Evolutionary conservation across 2,888 invertebrate genomes (phyloP), one percentile per base, ranked within the genome.

Genomic region (Bombylius discolor): DNA sequence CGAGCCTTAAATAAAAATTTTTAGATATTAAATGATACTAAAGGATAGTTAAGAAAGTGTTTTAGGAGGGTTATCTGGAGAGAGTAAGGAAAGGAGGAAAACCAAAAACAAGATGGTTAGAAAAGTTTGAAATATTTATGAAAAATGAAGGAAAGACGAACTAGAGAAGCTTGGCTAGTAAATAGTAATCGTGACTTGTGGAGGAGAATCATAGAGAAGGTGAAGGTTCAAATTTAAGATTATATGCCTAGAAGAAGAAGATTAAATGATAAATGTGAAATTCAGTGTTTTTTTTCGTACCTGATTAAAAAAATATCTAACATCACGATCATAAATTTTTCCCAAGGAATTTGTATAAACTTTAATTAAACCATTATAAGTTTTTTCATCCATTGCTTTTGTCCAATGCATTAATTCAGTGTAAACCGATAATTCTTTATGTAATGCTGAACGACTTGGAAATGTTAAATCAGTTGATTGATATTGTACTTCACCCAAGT

Each of bases 331-430:
- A 73, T 95, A 92, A 57, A 92, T 80, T 75, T 91, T 91, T 66
- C 89, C 83, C 68, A 95, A 80, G 51, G 89, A 87, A 61, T 81
- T 78, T 44, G 86, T 87, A 73, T 96, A 95, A 48, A 87, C 89
- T 74, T 85, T 86, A 51, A 84, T 82, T 14, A 96, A 79, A 47
- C 86, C 87, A 55, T 82, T 80, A 73, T 90, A 96, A 0, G 88
- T 84, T 67, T 85, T 84, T 56, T 82, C 80, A 73, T 95, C 92
- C 81, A 92, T 85, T 34, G 84, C 84, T 74, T 90, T 89, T 54
- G 90, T 81, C 87, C 95, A 90, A 68, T 89, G 87, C 89, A 96
- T 92, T 61, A 96, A 79, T 63, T 92, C 90, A 39, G 88, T 85
- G 70, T 94, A 95, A 23, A 88, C 87, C 65, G 81, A 81, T 59